A percentile compares a stretch with the other conserved stretches of the same genome.
These are phyloP conservation scores for Campaea margaritaria DNA, from an alignment of 2,888 invertebrate genomes.

Conservation along the genomic window DNA sequence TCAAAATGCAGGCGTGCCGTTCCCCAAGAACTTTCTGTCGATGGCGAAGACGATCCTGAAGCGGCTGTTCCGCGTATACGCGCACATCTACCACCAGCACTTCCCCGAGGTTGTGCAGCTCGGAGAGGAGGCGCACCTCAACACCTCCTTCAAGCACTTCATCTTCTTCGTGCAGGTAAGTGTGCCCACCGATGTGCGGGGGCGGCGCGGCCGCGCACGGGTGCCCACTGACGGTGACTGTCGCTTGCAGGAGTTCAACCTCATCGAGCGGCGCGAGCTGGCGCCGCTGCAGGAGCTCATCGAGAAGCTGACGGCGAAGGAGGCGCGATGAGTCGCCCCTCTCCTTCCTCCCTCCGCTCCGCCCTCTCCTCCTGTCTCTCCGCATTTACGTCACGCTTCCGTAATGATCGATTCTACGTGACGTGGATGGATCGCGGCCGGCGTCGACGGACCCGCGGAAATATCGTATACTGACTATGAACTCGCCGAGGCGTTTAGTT, in stretches of 20 bases:
- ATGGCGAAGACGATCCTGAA: conserved; percentile 99
- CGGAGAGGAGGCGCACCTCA: conserved; percentile 99
- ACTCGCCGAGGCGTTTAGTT: too few relatives aligned
- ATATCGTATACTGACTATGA: too few relatives aligned
- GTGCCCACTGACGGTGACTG: background rate
- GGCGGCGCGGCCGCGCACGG: too few relatives aligned
- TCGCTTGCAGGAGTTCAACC: conserved; percentile 94
- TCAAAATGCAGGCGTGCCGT: conserved; percentile 97
- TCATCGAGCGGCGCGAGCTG: conserved; percentile 98
- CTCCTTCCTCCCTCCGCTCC: conserved; percentile 5
- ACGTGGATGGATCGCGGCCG: too few relatives aligned
- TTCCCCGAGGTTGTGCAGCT: conserved; percentile 98
- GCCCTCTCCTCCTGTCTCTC: conserved; percentile 2
- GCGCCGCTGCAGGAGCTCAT: conserved; percentile 99
- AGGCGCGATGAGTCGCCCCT: conserved; percentile 88
- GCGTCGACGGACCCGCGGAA: too few relatives aligned
- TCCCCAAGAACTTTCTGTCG: conserved; percentile 98
- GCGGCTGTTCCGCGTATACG: conserved; percentile 98
- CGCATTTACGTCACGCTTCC: background rate
- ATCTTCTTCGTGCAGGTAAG: conserved; percentile 97
- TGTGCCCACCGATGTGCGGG: too few relatives aligned
- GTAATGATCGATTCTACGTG: too few relatives aligned
- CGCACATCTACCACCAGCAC: conserved; percentile 99
- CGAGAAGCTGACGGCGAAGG: conserved; percentile 96
- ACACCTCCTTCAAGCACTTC: conserved; percentile 99